Evolutionary conservation across 64 coral and sea anemone species (phyloP).

Genomic region (Cladopsammia gracilis): DNA sequence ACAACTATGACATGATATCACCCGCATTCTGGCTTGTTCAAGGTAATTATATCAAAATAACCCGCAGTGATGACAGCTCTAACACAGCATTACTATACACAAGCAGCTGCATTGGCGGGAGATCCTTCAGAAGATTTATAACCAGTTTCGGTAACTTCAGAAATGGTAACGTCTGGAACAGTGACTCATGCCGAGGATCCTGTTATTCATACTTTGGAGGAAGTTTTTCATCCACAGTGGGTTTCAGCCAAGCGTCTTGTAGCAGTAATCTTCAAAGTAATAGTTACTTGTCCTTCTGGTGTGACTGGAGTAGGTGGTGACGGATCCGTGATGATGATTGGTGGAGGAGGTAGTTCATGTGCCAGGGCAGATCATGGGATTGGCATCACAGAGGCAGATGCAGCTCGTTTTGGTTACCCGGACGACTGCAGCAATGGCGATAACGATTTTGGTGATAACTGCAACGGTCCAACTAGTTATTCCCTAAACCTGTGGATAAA

Average conservation of each 20-base stretch:
- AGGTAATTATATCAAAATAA: conserved; percentile 36
- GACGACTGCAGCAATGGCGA: neutral
- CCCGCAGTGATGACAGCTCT: conserved; percentile 52
- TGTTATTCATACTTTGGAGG: conserved; percentile 31
- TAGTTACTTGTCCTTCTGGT: conserved; percentile 17
- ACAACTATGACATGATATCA: conserved; percentile 70
- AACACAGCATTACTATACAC: conserved; percentile 14
- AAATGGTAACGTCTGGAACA: conserved; percentile 5
- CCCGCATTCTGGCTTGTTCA: conserved; percentile 45
- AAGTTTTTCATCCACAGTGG: neutral
- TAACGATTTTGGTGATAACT: neutral
- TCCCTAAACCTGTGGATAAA: conserved; percentile 1
- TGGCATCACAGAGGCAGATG: neutral
- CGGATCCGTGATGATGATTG: conserved; percentile 29
- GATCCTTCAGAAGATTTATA: conserved; percentile 2
- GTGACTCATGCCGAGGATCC: neutral
- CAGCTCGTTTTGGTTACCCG: neutral
- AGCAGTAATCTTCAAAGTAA: conserved; percentile 17
- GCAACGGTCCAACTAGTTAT: neutral
- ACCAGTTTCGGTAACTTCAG: conserved; percentile 61
- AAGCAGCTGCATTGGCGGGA: conserved; percentile 21
- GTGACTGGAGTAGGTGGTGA: neutral
- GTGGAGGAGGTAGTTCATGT: conserved; percentile 1
- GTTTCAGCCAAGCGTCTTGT: neutral
- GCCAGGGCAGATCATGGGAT: conserved; percentile 33